Evolutionary conservation across 2,888 invertebrate species (phyloP).

Genomic region (Cryptus armator): DNA sequence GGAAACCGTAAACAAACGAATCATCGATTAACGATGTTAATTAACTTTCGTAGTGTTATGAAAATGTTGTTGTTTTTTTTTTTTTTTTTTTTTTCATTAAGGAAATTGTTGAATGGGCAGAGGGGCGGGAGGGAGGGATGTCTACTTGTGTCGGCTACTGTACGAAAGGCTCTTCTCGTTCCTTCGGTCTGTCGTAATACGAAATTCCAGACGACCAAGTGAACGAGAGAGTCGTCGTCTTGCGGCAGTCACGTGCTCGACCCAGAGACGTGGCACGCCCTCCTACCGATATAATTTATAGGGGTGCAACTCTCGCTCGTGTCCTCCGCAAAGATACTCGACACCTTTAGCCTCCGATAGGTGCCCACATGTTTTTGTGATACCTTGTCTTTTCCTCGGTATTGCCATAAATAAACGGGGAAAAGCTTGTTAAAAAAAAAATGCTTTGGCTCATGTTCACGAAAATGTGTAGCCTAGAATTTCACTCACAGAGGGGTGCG

Average conservation of each 20-base stretch:
- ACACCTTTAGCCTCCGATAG: constrained; percentile 30
- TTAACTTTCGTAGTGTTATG: no score
- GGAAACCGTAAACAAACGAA: no score
- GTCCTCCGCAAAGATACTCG: constrained; percentile 48
- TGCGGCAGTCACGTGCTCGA: constrained; percentile 70
- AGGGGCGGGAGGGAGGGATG: constrained; percentile 18
- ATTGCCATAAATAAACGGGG: no score
- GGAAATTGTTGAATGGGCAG: constrained; percentile 25
- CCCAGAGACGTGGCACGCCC: constrained; percentile 66
- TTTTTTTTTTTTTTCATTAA: background rate
- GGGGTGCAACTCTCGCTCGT: constrained; percentile 71
- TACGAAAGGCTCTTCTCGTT: constrained; percentile 5
- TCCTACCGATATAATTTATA: constrained; percentile 75
- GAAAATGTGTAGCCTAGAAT: no score
- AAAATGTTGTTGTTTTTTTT: no score
- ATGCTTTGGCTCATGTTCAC: no score
- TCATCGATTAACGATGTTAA: no score
- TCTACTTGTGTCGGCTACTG: background rate
- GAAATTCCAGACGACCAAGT: constrained; percentile 65
- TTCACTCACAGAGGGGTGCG: no score
- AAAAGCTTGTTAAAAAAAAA: no score
- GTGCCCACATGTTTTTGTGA: background rate
- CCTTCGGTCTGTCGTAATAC: constrained; percentile 59
- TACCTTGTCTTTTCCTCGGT: no score
- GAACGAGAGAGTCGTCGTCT: constrained; percentile 51